A percentile compares a stretch with the other conserved stretches of the same genome.
These are phyloP conservation scores for Dione juno DNA, from an alignment of 2,888 invertebrate species.

Conservation along the genomic window DNA sequence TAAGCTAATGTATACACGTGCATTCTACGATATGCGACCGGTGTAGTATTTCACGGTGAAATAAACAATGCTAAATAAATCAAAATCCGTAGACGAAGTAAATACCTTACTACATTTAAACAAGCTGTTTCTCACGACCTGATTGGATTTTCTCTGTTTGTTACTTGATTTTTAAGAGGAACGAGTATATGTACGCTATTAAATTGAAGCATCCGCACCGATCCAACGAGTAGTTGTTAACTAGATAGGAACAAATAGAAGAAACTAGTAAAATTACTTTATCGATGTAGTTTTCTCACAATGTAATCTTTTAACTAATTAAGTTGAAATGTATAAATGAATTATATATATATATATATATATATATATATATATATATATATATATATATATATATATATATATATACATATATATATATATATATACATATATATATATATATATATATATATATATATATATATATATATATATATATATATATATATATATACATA, in stretches of 20 bases:
- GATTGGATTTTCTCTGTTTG: constrained; percentile 35
- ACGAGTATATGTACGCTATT: constrained; percentile 32
- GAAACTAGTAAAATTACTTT: neutral
- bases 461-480: neutral
- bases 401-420: too few relatives aligned
- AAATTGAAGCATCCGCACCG: constrained; percentile 37
- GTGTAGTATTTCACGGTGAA: constrained; percentile 7
- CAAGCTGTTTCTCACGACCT: neutral
- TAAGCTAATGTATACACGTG: neutral
- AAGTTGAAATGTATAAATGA: too few relatives aligned
- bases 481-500: too few relatives aligned
- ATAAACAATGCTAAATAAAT: constrained; percentile 21
- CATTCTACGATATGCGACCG: neutral
- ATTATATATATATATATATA: too few relatives aligned
- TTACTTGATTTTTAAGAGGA: constrained; percentile 25
- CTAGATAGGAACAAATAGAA: constrained; percentile 34
- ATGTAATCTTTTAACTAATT: neutral
- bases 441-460: too few relatives aligned
- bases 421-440: too few relatives aligned
- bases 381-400: too few relatives aligned
- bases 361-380: too few relatives aligned
- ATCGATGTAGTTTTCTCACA: neutral
- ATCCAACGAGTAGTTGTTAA: constrained; percentile 36
- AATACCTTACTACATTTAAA: constrained; percentile 8
- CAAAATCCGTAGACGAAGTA: neutral